Conservation (phyloP, 2,888 invertebrate species). For the Steinernema carpocapsae region DNA sequence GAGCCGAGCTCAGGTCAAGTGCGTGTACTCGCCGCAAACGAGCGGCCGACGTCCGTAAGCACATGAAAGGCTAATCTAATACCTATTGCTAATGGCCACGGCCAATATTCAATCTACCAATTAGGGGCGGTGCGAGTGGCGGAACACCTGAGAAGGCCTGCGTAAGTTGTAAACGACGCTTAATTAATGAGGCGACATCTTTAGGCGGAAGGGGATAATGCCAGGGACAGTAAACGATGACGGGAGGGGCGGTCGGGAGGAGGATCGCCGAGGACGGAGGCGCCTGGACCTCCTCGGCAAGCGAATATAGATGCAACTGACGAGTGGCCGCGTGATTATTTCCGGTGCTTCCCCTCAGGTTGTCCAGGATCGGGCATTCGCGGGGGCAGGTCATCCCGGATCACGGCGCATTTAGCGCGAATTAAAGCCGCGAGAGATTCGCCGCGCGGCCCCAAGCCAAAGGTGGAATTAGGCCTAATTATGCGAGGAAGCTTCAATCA, state of each 20-base stretch:
- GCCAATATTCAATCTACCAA: constrained; percentile 17
- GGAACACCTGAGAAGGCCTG: constrained; percentile 11
- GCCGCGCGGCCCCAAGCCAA: not conserved
- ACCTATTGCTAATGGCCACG: constrained; percentile 24
- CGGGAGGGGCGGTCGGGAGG: not conserved
- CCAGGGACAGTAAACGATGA: constrained; percentile 6
- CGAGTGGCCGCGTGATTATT: not conserved
- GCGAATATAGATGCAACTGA: constrained; percentile 20
- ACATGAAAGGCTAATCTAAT: constrained; percentile 26
- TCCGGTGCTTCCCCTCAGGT: not conserved
- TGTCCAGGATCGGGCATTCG: too few species aligned
- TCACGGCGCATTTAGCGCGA: not conserved
- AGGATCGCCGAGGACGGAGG: not conserved
- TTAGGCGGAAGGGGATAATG: constrained; percentile 20
- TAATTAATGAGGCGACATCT: constrained; percentile 4
- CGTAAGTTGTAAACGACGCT: constrained; percentile 4
- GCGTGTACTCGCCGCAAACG: not conserved
- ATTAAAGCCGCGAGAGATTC: not conserved
- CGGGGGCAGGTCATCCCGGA: too few species aligned
- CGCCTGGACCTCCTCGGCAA: too few species aligned
- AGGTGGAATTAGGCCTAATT: not conserved
- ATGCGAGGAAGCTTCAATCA: not conserved
- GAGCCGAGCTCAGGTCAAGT: not conserved
- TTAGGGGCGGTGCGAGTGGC: constrained; percentile 21
- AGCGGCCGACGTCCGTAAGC: not conserved